Base-by-base conservation (phyloP, 2,797 vertebrate species). In the Lacerta agilis region DNA sequence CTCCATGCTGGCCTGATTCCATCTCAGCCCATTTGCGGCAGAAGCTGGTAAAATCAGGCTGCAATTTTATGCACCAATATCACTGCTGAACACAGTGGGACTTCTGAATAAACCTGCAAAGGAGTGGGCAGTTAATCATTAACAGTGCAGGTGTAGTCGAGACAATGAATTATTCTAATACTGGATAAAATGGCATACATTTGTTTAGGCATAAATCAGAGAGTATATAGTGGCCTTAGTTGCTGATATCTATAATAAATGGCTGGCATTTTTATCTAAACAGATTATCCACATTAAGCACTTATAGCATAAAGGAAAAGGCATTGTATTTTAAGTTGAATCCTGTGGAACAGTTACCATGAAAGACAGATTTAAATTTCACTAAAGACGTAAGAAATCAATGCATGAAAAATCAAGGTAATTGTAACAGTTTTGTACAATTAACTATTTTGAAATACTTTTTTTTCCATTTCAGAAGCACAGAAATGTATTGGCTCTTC, bases 341-440 rank as follows among this genome's bases (percentile, higher is more conserved):
- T 23, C 13, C 20, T 79, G 36, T 79, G 27, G 15, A 80, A 79
- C 58, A 67, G 80, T 89, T 88, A 7, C 72, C 71, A 69, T 49
- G 72, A 85, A 81, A 87, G 88, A 83, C 20, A 41, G 83, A 36
- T 91, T 76, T 93, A 85, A 66, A 79, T 87, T 80, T 38, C 84
- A 17, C 33, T 25, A 69, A 87, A 82, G 43, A 91, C 72, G 9
- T 79, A 83, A 91, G 87, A 88, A 77, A 76, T 43, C 41, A 66
- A 88, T 36, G 2, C 5, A 11, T 18, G 49, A 91, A 80, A 86
- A 77, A 49, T 73, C 79, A 82, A 69, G 58, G 43, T 25, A 33
- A 27, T 11, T 29, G 73, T 91, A 84, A 29, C 0, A n/a, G 58
- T 88, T 92, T 78, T 88, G 80, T 79, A 86, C 80, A 36, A 76